Evolutionary conservation across 2,888 invertebrate species (phyloP).

Genomic region (Tortrix viridana): DNA sequence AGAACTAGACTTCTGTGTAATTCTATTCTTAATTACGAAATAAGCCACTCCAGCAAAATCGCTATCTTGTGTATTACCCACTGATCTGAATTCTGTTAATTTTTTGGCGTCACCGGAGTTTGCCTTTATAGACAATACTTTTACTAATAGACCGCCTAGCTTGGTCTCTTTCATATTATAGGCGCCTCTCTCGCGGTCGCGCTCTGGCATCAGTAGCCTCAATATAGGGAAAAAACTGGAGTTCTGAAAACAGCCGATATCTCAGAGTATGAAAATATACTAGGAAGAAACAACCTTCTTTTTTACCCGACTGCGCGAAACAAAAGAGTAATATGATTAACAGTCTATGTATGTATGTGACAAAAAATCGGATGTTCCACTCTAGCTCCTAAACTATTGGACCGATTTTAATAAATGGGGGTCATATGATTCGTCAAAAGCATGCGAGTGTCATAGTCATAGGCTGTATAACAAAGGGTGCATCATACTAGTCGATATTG

Average conservation of each 20-base stretch:
- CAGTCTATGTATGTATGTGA: too few relatives aligned
- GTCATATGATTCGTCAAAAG: too few relatives aligned
- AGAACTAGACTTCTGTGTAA: constrained; percentile 63
- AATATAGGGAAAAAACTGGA: constrained; percentile 88
- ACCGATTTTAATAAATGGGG: too few relatives aligned
- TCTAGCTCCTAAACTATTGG: too few relatives aligned
- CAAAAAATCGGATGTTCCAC: too few relatives aligned
- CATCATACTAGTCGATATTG: too few relatives aligned
- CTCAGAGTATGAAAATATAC: constrained; percentile 3
- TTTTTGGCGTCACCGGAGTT: constrained; percentile 78
- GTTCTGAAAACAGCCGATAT: constrained; percentile 66
- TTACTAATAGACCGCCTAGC: constrained; percentile 89
- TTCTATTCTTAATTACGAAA: constrained; percentile 86
- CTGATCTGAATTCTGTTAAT: constrained; percentile 74
- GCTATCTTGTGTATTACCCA: constrained; percentile 73
- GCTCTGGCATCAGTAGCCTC: constrained; percentile 90
- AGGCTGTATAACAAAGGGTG: too few relatives aligned
- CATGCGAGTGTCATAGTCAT: too few relatives aligned
- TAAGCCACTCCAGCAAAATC: constrained; percentile 94
- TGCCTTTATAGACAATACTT: constrained; percentile 89
- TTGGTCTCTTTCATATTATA: constrained; percentile 93
- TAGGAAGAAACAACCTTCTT: too few relatives aligned
- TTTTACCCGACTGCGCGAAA: too few relatives aligned
- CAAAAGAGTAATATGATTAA: too few relatives aligned
- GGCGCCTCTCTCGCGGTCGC: constrained; percentile 91